A percentile compares a stretch with the other conserved stretches of the same genome.
Conservation (phyloP, 2,797 vertebrate genomes). For the Anas georgica region DNA sequence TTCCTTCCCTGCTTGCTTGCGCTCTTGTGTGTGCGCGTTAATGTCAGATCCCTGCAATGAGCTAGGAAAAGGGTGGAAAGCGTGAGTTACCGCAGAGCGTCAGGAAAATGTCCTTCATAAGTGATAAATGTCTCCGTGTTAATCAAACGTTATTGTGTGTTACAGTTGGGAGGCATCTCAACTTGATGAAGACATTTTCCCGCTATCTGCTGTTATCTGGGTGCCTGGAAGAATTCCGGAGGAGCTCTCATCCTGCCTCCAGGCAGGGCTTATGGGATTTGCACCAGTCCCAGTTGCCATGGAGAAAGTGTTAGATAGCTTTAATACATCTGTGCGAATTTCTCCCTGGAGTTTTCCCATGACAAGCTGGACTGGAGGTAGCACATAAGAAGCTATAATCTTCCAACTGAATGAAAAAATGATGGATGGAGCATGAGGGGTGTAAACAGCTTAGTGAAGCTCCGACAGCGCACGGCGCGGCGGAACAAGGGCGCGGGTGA, state of each 20-base stretch:
- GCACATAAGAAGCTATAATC: constrained; percentile 71
- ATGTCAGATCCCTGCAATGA: background rate
- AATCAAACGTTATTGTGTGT: constrained; percentile 30
- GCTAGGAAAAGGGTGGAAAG: background rate
- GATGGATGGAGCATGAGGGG: constrained; percentile 60
- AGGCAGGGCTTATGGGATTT: constrained; percentile 64
- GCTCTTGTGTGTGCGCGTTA: accelerated
- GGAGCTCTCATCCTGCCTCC: constrained; percentile 21
- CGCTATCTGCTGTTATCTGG: background rate
- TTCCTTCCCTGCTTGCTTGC: accelerated
- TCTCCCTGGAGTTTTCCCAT: constrained; percentile 71
- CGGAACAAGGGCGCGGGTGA: too few relatives aligned
- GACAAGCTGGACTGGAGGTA: constrained; percentile 74
- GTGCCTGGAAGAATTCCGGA: background rate
- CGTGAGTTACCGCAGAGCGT: background rate
- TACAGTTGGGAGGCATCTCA: constrained; percentile 24
- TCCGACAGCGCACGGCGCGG: background rate
- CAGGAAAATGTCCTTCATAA: constrained; percentile 14
- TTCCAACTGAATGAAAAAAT: constrained; percentile 66
- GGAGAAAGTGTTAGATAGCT: constrained; percentile 76
- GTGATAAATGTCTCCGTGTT: constrained; percentile 30
- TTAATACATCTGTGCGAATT: constrained; percentile 71
- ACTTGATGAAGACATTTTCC: constrained; percentile 56
- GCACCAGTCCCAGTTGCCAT: constrained; percentile 77
- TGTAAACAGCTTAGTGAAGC: background rate